Base-by-base conservation (phyloP, 2,113 vertebrate species). In the Rhegmatorhina hoffmannsi region DNA sequence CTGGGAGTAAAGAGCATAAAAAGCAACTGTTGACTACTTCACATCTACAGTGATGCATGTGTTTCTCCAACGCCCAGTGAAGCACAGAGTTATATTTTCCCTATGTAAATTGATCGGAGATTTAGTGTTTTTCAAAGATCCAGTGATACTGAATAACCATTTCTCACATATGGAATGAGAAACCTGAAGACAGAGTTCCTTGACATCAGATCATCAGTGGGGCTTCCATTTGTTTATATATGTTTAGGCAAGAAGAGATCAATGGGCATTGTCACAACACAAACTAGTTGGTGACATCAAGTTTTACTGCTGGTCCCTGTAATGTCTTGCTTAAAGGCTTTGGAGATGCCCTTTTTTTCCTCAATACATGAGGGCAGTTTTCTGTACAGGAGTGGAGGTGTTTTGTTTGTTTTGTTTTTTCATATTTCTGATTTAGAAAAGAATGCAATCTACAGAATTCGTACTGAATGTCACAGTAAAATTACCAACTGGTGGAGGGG, bases 31-130 rank as follows among this genome's bases (percentile, higher is more conserved):
- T 87, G 62, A 67, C 63, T 67, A 89, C 60, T 87, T 50, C 29
- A 50, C 33, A 53, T 84, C 80, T 69, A 62, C 0, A 0, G 44
- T 84, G 90, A 95, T 88, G 75, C 77, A 91, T 46, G 50, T 15
- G 0, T 72, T 92, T 74, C 46, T 91, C 64, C 64, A 82, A 26
- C 38, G 93, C 21, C 14, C 74, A 64, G 10, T 0, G 47, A 94
- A 91, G 93, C 86, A 81, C 46, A 52, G 31, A 85, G 87, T 73
- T 82, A 62, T 23, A 40, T 94, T 90, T 95, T 91, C 80, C 70
- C 75, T 87, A 88, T 64, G 46, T 69, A 93, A 90, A 94, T 83
- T 67, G 68, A 83, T 69, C 11, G 20, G 79, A 84, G 62, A 91
- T 87, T 43, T 81, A 83, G 55, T 62, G 56, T 2, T 70, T 93